These are phyloP conservation scores for Bolborhynchus lineola DNA, from an alignment of 2,113 vertebrate genomes.

Conservation along the genomic window DNA sequence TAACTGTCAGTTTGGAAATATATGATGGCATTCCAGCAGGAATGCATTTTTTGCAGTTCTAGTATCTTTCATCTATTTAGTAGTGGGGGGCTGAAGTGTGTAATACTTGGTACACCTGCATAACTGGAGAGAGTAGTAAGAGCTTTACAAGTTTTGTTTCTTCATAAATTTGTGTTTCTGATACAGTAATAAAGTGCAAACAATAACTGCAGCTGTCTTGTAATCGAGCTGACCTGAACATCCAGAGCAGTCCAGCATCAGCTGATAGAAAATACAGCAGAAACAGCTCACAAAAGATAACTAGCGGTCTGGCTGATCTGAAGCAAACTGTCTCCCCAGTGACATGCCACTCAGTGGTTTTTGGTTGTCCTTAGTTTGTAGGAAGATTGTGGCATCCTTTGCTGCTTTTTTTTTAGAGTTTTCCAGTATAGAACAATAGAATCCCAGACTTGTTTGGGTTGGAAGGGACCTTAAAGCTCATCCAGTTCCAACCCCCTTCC, in stretches of 20 bases:
- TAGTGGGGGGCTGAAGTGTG: not conserved
- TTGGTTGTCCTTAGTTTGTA: not conserved
- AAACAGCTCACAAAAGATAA: not conserved
- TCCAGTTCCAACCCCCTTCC: too few species aligned
- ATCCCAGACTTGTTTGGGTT: too few species aligned
- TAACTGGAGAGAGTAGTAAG: not conserved
- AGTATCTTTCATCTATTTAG: not conserved
- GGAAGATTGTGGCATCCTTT: not conserved
- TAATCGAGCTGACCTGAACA: not conserved
- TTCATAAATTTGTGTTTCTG: not conserved
- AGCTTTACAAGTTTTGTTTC: not conserved
- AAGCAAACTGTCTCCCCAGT: not conserved
- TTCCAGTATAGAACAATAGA: not conserved
- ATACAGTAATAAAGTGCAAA: not conserved
- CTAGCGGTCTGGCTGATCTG: not conserved
- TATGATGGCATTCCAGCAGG: not conserved
- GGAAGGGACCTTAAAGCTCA: too few species aligned
- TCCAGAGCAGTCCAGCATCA: not conserved
- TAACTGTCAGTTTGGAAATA: not conserved
- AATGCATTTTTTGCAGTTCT: not conserved
- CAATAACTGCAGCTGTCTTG: not conserved
- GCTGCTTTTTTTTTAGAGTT: not conserved
- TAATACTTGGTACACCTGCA: not conserved
- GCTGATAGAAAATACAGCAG: not conserved
- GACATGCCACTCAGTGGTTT: accelerated